Conservation (phyloP, 1,140 invertebrate species). For the Aphidius ervi region DNA sequence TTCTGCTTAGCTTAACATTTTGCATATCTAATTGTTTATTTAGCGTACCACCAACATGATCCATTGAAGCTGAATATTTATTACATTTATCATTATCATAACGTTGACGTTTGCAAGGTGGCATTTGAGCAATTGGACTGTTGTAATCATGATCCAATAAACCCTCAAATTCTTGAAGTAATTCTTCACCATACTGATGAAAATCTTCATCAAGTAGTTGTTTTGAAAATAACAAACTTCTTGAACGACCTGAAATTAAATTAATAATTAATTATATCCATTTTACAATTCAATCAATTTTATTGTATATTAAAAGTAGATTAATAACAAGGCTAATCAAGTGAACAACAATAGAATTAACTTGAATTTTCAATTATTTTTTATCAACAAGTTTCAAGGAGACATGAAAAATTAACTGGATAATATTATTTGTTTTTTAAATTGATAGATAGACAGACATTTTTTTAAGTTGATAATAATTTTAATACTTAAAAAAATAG, state of each 20-base stretch:
- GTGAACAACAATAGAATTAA: too few species aligned
- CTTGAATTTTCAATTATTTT: too few species aligned
- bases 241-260: slow-evolving; percentile 44
- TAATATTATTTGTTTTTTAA: too few species aligned
- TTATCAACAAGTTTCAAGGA: too few species aligned
- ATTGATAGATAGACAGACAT: too few species aligned
- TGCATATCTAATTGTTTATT: slow-evolving; percentile 20
- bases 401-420: too few species aligned
- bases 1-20: slow-evolving; percentile 25
- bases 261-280: slow-evolving; percentile 13
- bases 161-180: slow-evolving; percentile 43
- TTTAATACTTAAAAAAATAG: too few species aligned
- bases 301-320: slow-evolving; percentile 7
- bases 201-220: slow-evolving; percentile 46
- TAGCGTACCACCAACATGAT: slow-evolving; percentile 32
- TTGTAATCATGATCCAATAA: slow-evolving; percentile 51
- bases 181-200: slow-evolving; percentile 46
- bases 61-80: slow-evolving; percentile 27
- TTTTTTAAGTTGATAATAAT: too few species aligned
- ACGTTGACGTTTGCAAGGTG: slow-evolving; percentile 39
- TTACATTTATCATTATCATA: slow-evolving; percentile 30
- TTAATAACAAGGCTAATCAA: too few species aligned
- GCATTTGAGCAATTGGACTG: slow-evolving; percentile 40
- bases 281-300: slow-evolving; percentile 14
- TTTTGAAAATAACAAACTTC: slow-evolving; percentile 48